Evolutionary conservation across 2,888 invertebrate genomes (phyloP).

Genomic region (Macropis europaea): DNA sequence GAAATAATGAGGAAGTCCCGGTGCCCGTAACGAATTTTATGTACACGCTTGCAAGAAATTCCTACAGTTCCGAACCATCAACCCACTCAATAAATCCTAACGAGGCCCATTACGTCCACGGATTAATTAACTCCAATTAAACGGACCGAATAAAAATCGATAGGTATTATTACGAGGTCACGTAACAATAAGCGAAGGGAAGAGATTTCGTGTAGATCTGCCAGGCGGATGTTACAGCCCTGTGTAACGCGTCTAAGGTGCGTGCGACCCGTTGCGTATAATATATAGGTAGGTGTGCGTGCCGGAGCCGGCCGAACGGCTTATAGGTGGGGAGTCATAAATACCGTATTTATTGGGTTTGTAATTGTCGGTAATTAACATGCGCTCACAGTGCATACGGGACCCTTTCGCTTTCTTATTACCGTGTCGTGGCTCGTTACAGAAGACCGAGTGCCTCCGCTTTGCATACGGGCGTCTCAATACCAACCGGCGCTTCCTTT

Average conservation of each 20-base stretch:
- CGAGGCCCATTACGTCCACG: neutral
- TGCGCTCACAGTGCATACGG: constrained; percentile 63
- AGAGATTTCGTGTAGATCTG: neutral
- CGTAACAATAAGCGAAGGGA: constrained; percentile 10
- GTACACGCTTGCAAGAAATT: too few relatives aligned
- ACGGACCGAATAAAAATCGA: neutral
- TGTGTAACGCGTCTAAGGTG: constrained; percentile 14
- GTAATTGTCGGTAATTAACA: constrained; percentile 76
- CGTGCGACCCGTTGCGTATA: constrained; percentile 29
- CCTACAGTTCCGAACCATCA: neutral
- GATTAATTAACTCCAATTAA: constrained; percentile 29
- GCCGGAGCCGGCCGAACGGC: constrained; percentile 11
- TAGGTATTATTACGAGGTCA: constrained; percentile 4
- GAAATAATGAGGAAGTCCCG: too few relatives aligned
- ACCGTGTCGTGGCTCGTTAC: constrained; percentile 68
- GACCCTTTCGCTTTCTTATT: constrained; percentile 68
- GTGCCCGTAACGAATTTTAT: too few relatives aligned
- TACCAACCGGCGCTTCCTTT: constrained; percentile 48
- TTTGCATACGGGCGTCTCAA: constrained; percentile 70
- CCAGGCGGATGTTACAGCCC: constrained; percentile 9
- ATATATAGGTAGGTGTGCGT: constrained; percentile 26
- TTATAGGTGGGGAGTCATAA: constrained; percentile 62
- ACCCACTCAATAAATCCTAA: neutral
- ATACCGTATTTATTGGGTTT: constrained; percentile 72
- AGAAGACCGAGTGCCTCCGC: constrained; percentile 65